These are phyloP conservation scores for Pampus argenteus DNA, from an alignment of 2,797 vertebrate genomes.

Conservation along the genomic window DNA sequence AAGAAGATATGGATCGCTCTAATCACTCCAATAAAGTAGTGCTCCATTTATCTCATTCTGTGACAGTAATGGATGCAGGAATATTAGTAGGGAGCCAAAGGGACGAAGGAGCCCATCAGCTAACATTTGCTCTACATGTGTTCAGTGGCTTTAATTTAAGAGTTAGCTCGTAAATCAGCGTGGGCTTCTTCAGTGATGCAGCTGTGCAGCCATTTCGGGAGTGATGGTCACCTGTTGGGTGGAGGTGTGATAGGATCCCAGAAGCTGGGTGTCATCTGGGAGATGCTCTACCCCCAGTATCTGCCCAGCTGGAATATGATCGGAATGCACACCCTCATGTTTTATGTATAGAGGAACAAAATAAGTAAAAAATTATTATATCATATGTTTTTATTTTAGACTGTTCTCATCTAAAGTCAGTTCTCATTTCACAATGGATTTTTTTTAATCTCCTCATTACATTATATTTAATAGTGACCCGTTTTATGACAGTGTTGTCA, in stretches of 20 bases:
- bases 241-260: constrained; percentile 37
- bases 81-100: constrained; percentile 40
- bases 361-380: neutral
- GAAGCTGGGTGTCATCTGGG: constrained; percentile 35
- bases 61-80: constrained; percentile 22
- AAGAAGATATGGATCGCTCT: constrained; percentile 18
- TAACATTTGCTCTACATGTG: constrained; percentile 23
- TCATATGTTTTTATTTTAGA: too few relatives aligned
- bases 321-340: neutral
- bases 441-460: too few relatives aligned
- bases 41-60: constrained; percentile 46
- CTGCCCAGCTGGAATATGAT: constrained; percentile 18
- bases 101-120: constrained; percentile 6
- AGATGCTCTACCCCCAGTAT: neutral
- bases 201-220: constrained; percentile 28
- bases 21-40: constrained; percentile 8
- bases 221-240: constrained; percentile 29
- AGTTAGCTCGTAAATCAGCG: constrained; percentile 41
- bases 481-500: too few relatives aligned
- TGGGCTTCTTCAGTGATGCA: constrained; percentile 28
- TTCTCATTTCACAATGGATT: too few relatives aligned
- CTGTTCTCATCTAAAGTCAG: too few relatives aligned
- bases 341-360: constrained; percentile 12
- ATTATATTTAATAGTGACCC: too few relatives aligned
- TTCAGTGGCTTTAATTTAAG: constrained; percentile 13